phyloP scores from a whole-genome alignment of 2,888 invertebrate genomes.

The Caenorhabditis sp. region DNA sequence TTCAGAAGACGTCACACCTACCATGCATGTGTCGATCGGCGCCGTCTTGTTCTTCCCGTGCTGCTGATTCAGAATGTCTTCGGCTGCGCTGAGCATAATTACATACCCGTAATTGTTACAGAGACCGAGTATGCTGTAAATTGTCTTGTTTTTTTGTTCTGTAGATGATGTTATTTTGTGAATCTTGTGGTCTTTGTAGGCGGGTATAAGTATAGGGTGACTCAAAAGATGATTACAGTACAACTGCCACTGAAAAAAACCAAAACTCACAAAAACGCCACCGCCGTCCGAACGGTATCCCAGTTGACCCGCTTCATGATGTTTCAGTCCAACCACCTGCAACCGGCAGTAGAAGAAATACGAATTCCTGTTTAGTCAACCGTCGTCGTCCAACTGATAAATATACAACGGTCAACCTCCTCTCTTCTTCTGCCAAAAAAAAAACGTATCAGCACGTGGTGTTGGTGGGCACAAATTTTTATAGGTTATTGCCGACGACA shows the following conservation, averaged over 20 bases:
- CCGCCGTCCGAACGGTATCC: conserved; percentile 53
- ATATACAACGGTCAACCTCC: background rate
- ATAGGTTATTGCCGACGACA: conserved; percentile 44
- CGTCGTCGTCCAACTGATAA: conserved; percentile 40
- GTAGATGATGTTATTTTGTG: background rate
- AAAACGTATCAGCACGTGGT: conserved; percentile 62
- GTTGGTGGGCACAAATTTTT: conserved; percentile 60
- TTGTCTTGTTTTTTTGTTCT: background rate
- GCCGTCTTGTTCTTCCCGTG: conserved; percentile 58
- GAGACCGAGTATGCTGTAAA: conserved; percentile 88
- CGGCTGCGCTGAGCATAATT: conserved; percentile 91
- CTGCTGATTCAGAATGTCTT: conserved; percentile 87
- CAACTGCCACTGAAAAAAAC: too few relatives aligned
- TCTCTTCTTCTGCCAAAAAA: conserved; percentile 14
- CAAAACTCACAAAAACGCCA: conserved; percentile 63
- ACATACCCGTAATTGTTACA: conserved; percentile 93
- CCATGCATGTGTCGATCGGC: conserved; percentile 53
- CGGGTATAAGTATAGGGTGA: background rate
- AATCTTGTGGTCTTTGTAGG: background rate
- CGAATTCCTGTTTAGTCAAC: conserved; percentile 38
- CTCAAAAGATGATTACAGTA: background rate
- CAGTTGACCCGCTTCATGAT: conserved; percentile 54
- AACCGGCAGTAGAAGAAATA: conserved; percentile 12
- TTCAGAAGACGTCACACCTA: conserved; percentile 31
- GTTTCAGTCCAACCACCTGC: background rate